These are phyloP conservation scores for Saxidomus purpurata DNA, from an alignment of 1,140 invertebrate genomes.

Conservation along the genomic window DNA sequence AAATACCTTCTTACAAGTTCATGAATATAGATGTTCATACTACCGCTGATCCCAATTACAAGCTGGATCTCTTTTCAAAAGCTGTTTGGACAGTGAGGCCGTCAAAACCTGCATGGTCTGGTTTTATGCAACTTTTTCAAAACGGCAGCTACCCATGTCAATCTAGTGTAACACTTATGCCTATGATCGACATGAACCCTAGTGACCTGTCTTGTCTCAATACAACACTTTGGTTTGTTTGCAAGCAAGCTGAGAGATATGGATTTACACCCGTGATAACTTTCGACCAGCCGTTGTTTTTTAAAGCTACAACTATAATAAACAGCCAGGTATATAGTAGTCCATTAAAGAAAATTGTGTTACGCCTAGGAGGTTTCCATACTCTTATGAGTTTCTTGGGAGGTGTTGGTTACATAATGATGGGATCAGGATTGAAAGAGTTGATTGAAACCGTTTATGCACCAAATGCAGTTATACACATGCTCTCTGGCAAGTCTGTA, in stretches of 20 bases:
- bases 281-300: slow-evolving; percentile 80
- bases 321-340: slow-evolving; percentile 48
- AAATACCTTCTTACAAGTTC: background rate
- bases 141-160: slow-evolving; percentile 59
- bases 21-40: background rate
- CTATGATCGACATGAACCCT: slow-evolving; percentile 78
- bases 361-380: slow-evolving; percentile 70
- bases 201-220: slow-evolving; percentile 76
- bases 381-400: slow-evolving; percentile 69
- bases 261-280: slow-evolving; percentile 71
- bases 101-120: slow-evolving; percentile 39
- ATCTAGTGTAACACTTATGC: slow-evolving; percentile 69
- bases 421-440: slow-evolving; percentile 65
- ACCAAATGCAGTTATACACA: slow-evolving; percentile 62
- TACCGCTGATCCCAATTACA: background rate
- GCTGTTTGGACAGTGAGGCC: slow-evolving; percentile 18
- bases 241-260: slow-evolving; percentile 59
- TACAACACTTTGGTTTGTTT: slow-evolving; percentile 77
- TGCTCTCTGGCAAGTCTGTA: slow-evolving; percentile 68
- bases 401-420: slow-evolving; percentile 68
- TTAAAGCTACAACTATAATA: slow-evolving; percentile 71
- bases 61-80: background rate
- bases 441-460: slow-evolving; percentile 69
- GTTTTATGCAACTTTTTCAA: slow-evolving; percentile 63
- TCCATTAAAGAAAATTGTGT: slow-evolving; percentile 47